Evolutionary conservation across 2,113 vertebrate genomes (phyloP).

Genomic region (Tachysurus fulvidraco): DNA sequence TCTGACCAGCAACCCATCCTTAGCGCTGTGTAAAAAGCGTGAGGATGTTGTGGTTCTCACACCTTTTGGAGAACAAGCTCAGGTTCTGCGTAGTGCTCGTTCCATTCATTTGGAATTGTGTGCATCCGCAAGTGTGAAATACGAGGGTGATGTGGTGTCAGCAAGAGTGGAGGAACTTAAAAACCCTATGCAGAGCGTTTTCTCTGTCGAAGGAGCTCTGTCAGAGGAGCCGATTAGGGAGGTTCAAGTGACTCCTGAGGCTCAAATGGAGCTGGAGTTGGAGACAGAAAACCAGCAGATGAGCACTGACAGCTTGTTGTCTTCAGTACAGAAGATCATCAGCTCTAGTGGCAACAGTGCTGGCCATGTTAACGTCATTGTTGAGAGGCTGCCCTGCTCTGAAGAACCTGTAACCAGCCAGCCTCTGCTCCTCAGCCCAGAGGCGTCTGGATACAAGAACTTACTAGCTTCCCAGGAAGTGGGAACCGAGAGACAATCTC

Average conservation of each 20-base stretch:
- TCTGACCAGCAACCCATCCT: slow-evolving; percentile 3
- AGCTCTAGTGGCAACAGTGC: slow-evolving; percentile 86
- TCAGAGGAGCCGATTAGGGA: slow-evolving; percentile 75
- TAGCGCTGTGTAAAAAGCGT: slow-evolving; percentile 45
- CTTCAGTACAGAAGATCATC: slow-evolving; percentile 96
- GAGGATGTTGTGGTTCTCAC: slow-evolving; percentile 83
- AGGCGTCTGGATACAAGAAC: slow-evolving; percentile 72
- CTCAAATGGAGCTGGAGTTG: slow-evolving; percentile 75
- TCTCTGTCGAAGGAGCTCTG: slow-evolving; percentile 64
- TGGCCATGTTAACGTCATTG: slow-evolving; percentile 95
- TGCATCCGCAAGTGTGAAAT: slow-evolving; percentile 63
- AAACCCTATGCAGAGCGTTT: slow-evolving; percentile 62
- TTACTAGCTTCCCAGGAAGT: slow-evolving; percentile 56
- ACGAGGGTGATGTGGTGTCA: slow-evolving; percentile 49
- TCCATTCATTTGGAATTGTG: slow-evolving; percentile 82
- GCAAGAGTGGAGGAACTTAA: slow-evolving; percentile 54
- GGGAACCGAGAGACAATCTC: slow-evolving; percentile 33
- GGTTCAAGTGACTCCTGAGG: slow-evolving; percentile 75
- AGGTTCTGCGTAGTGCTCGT: slow-evolving; percentile 69
- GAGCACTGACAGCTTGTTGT: slow-evolving; percentile 84
- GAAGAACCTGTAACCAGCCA: slow-evolving; percentile 81
- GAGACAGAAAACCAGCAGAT: slow-evolving; percentile 62
- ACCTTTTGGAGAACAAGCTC: slow-evolving; percentile 64
- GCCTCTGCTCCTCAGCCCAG: slow-evolving; percentile 77
- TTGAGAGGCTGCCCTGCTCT: slow-evolving; percentile 89